Percentiles rank a stretch among this genome's conserved stretches.
Conservation (phyloP, 2,888 invertebrate genomes). For the Coenonympha glycerion region DNA sequence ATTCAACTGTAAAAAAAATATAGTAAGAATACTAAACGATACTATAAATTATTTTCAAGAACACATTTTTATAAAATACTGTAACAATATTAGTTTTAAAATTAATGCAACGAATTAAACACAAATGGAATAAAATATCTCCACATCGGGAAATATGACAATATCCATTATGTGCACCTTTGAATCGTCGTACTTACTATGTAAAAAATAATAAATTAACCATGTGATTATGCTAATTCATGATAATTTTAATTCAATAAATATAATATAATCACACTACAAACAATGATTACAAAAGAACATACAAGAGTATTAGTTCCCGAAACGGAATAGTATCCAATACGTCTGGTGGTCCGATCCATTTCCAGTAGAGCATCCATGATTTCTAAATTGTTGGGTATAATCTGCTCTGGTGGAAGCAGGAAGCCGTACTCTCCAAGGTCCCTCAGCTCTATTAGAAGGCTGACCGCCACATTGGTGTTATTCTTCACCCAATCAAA, state of each 20-base stretch:
- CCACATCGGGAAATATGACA: too few species aligned
- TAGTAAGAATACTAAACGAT: too few species aligned
- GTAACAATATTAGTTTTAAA: not conserved
- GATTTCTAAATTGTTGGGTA: constrained; percentile 76
- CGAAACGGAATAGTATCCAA: constrained; percentile 43
- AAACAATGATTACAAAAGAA: constrained; percentile 33
- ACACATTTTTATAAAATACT: too few species aligned
- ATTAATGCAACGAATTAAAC: not conserved
- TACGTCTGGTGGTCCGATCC: constrained; percentile 47
- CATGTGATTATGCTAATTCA: too few species aligned
- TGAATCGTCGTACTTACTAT: not conserved
- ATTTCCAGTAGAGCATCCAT: constrained; percentile 73
- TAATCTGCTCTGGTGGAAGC: constrained; percentile 70
- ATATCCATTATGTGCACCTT: too few species aligned
- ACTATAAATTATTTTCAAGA: too few species aligned
- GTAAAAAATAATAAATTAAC: not conserved
- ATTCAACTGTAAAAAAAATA: too few species aligned
- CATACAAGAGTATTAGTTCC: constrained; percentile 28
- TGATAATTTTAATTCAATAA: constrained; percentile 8
- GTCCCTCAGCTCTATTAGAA: constrained; percentile 78
- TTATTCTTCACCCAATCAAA: constrained; percentile 77
- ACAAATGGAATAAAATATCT: too few species aligned
- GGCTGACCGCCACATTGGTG: constrained; percentile 69
- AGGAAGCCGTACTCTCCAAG: constrained; percentile 75
- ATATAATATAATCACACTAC: constrained; percentile 32